Conservation (phyloP, 2,888 invertebrate species). For the Epirrhoe tristata region DNA sequence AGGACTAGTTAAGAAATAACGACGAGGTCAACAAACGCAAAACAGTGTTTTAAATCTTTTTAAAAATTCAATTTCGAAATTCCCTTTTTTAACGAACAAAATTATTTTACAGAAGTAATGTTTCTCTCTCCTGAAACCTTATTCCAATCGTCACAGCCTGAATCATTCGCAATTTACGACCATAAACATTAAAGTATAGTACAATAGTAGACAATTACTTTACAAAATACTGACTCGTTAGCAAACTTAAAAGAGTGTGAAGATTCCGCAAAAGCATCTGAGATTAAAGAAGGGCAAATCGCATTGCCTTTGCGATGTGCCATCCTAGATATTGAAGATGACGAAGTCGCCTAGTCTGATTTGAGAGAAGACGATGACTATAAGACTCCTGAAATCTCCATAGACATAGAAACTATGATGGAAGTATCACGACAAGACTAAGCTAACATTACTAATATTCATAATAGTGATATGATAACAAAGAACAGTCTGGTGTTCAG, state of each 20-base stretch:
- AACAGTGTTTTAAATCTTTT: no score
- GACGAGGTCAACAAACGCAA: no score
- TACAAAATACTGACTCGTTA: neutral
- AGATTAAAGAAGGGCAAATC: neutral
- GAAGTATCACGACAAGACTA: neutral
- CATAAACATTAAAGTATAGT: neutral
- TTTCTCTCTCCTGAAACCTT: neutral
- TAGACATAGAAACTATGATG: neutral
- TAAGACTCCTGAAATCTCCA: no score
- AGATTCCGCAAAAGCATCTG: no score
- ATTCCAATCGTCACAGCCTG: neutral
- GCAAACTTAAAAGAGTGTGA: neutral
- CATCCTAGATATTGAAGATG: no score
- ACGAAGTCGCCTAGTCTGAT: no score
- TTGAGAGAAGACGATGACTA: no score
- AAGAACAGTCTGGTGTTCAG: conserved; percentile 8
- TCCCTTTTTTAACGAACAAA: no score
- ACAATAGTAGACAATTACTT: neutral
- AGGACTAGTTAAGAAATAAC: no score
- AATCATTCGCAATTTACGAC: neutral
- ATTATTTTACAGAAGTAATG: no score
- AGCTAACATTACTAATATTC: neutral
- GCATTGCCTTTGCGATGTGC: no score
- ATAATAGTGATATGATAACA: conserved; percentile 1
- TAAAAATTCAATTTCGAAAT: no score